phyloP scores from a whole-genome alignment of 37 sponge, comb jelly and placozoan genomes.

The Chondrilla cf. caribensis region DNA sequence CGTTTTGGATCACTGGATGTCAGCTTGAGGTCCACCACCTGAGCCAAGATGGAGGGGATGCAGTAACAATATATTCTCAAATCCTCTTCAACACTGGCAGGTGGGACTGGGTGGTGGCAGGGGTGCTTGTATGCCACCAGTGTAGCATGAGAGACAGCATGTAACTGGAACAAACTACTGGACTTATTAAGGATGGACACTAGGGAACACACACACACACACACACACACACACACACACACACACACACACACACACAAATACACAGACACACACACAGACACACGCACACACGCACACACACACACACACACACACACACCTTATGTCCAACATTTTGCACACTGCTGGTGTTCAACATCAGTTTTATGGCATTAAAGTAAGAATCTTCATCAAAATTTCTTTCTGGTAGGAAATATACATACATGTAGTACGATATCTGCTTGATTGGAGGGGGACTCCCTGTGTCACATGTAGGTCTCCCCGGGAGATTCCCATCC shows the following conservation, averaged over 20 bases:
- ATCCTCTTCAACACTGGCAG: too few species aligned
- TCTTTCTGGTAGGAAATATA: conserved; percentile 22
- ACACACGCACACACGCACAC: conserved; percentile 26
- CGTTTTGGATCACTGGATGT: conserved; percentile 22
- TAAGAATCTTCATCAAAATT: background rate
- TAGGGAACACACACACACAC: conserved; percentile 24
- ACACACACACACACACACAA: conserved; percentile 35
- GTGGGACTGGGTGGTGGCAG: background rate
- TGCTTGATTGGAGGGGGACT: background rate
- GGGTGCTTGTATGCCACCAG: too few species aligned
- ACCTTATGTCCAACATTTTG: background rate
- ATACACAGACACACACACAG: conserved; percentile 37
- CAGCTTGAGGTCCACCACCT: background rate
- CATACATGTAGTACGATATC: background rate
- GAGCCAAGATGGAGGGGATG: background rate
- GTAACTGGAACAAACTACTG: too few species aligned
- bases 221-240: conserved; percentile 30
- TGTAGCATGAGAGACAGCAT: too few species aligned
- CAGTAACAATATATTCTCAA: background rate
- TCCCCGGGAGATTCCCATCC: background rate
- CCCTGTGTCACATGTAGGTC: background rate
- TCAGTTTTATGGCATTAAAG: conserved; percentile 3
- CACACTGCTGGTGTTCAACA: conserved; percentile 13
- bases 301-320: conserved; percentile 36
- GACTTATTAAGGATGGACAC: too few species aligned